phyloP scores from a whole-genome alignment of 92 coral and sea anemone species.

The Pocillopora meandrina region DNA sequence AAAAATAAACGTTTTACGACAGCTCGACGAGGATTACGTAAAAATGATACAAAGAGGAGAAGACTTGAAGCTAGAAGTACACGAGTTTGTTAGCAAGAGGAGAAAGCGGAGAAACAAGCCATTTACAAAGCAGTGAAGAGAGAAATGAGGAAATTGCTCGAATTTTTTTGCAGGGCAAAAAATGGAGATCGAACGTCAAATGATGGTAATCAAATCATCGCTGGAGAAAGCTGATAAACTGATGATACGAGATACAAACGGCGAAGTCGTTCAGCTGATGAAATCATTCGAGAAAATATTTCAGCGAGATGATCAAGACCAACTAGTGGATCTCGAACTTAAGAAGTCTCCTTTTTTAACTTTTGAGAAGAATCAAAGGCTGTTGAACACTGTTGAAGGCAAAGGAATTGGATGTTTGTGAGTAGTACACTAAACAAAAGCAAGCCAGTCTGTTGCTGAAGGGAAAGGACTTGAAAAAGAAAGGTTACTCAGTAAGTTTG shows the following conservation, averaged over 20 bases:
- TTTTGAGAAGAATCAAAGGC: no score
- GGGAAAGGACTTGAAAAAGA: no score
- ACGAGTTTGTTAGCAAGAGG: background rate
- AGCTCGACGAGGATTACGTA: background rate
- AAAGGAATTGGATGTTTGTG: no score
- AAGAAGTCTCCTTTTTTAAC: no score
- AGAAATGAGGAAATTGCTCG: background rate
- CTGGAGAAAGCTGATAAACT: constrained; percentile 10
- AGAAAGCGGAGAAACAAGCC: background rate
- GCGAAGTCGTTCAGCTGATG: background rate
- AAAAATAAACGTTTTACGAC: background rate
- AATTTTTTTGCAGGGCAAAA: background rate
- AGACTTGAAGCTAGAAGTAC: background rate
- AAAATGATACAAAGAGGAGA: background rate
- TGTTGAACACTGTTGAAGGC: no score
- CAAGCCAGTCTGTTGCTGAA: no score
- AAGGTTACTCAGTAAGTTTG: no score
- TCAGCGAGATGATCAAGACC: no score
- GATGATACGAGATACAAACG: background rate
- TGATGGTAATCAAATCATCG: background rate
- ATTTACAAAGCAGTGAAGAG: background rate
- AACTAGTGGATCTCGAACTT: no score
- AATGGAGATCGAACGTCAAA: background rate
- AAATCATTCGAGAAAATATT: background rate
- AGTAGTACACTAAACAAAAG: no score